Conservation (phyloP, 1,140 invertebrate genomes). For the Meloidogyne hapla region DNA sequence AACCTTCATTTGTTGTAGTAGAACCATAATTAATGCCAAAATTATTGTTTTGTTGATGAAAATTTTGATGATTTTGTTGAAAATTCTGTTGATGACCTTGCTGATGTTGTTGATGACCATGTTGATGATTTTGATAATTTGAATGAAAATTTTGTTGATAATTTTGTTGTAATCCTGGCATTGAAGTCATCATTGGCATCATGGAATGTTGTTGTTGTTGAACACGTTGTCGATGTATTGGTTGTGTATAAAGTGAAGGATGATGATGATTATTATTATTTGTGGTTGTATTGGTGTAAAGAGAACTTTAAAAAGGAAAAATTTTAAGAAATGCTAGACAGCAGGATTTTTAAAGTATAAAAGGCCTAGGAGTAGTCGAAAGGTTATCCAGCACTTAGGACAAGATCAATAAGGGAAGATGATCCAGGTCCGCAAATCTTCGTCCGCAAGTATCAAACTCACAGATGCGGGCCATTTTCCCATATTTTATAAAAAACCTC, state of each 20-base stretch:
- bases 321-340: no score
- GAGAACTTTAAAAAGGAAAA: no score
- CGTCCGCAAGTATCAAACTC: no score
- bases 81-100: background rate
- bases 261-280: background rate
- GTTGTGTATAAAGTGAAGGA: background rate
- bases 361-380: no score
- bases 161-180: background rate
- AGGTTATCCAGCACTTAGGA: no score
- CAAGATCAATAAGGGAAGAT: no score
- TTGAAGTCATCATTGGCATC: constrained; percentile 5
- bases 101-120: background rate
- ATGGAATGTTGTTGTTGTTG: background rate
- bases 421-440: no score
- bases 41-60: background rate
- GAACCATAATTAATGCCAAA: background rate
- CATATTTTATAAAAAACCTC: no score
- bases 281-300: background rate
- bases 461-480: no score
- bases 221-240: background rate
- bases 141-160: no score
- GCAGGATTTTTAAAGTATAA: no score
- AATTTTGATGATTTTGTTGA: background rate
- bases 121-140: background rate
- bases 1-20: background rate